Percentiles rank a stretch among this genome's conserved stretches.
Conservation (phyloP, 2,113 vertebrate genomes). For the Noctilio leporinus region DNA sequence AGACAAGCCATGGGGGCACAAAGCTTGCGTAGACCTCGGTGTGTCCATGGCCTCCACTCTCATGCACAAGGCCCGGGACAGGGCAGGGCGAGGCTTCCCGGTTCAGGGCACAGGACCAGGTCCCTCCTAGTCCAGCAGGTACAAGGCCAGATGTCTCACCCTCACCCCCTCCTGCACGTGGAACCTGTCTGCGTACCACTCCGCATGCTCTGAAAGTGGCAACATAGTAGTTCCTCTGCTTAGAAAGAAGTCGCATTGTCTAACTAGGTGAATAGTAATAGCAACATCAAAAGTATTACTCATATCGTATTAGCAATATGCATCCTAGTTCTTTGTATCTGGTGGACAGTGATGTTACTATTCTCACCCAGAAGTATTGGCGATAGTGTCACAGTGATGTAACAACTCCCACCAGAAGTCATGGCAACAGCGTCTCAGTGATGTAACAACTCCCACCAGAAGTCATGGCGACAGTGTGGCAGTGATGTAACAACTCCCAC, state of each 20-base stretch:
- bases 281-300: not conserved
- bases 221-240: not conserved
- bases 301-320: not conserved
- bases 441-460: too few species aligned
- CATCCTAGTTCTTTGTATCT: too few species aligned
- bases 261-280: too few species aligned
- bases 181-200: too few species aligned
- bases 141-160: fast-evolving
- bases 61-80: fast-evolving
- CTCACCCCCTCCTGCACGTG: fast-evolving
- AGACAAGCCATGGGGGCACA: not conserved
- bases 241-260: not conserved
- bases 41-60: fast-evolving
- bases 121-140: not conserved
- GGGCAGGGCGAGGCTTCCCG: not conserved
- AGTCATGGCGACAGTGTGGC: too few species aligned
- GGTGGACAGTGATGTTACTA: fast-evolving
- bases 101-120: not conserved
- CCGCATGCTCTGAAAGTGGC: fast-evolving
- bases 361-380: fast-evolving
- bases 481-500: too few species aligned
- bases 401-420: too few species aligned
- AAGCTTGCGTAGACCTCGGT: too few species aligned
- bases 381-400: too few species aligned
- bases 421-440: fast-evolving